phyloP scores from a whole-genome alignment of 2,113 vertebrate genomes.

The Ceuthmochares aereus region DNA sequence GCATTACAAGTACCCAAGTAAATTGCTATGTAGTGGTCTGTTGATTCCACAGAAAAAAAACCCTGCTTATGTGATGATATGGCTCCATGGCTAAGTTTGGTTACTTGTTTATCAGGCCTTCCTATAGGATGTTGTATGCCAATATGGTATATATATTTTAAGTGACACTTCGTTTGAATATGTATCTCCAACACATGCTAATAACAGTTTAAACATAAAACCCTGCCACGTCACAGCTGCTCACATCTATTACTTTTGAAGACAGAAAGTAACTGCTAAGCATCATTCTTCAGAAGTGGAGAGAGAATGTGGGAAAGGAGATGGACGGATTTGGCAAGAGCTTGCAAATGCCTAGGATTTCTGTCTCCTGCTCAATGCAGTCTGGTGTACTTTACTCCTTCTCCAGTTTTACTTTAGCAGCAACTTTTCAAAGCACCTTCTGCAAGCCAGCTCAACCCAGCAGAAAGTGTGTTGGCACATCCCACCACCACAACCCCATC shows the following conservation, averaged over 20 bases:
- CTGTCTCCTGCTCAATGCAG: conserved; percentile 10
- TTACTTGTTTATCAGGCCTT: background rate
- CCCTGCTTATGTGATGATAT: background rate
- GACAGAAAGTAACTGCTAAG: conserved; percentile 37
- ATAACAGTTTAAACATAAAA: conserved; percentile 47
- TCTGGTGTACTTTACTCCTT: background rate
- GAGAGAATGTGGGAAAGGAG: conserved; percentile 37
- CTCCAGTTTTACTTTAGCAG: conserved; percentile 36
- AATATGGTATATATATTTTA: background rate
- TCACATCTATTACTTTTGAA: conserved; percentile 42
- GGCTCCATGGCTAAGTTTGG: conserved; percentile 34
- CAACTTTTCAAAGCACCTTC: conserved; percentile 1
- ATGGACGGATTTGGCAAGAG: conserved; percentile 50
- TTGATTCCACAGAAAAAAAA: background rate
- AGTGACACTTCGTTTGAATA: conserved; percentile 6
- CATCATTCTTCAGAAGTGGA: background rate
- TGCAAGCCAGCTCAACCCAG: background rate
- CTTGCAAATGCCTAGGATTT: background rate
- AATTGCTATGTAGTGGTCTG: background rate
- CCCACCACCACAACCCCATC: background rate
- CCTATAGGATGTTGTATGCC: background rate
- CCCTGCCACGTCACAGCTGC: conserved; percentile 34
- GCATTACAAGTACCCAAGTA: background rate
- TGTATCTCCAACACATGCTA: conserved; percentile 21
- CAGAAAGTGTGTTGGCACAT: background rate